Percentiles rank a stretch among this genome's conserved stretches.
Conservation (phyloP, 2,888 invertebrate genomes). For the Polydrusus tereticollis region DNA sequence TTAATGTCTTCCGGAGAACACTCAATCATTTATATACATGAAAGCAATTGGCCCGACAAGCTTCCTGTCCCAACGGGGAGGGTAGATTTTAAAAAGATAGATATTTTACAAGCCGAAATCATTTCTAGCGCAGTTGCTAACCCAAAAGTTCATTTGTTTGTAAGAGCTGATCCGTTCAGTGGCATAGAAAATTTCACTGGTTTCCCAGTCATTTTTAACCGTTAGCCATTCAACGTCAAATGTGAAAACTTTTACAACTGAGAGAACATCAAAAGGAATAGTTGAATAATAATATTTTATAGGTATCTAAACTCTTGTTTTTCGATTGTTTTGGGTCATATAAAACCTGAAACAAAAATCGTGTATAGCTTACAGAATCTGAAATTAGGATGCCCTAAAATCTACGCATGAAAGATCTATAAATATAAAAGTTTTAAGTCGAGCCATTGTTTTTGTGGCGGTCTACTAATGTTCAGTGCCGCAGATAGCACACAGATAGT, state of each 20-base stretch:
- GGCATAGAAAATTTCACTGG: slow-evolving; percentile 24
- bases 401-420: neutral
- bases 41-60: neutral
- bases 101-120: slow-evolving; percentile 28
- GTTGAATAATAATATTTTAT: slow-evolving; percentile 21
- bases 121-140: slow-evolving; percentile 20
- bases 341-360: neutral
- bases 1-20: neutral
- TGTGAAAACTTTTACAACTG: slow-evolving; percentile 14
- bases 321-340: slow-evolving; percentile 4
- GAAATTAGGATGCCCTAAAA: neutral
- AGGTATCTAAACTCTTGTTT: slow-evolving; percentile 3
- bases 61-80: slow-evolving; percentile 6
- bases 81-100: slow-evolving; percentile 10
- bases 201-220: slow-evolving; percentile 13
- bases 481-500: neutral
- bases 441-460: neutral
- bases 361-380: neutral
- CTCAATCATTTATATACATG: neutral
- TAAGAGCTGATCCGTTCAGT: slow-evolving; percentile 21
- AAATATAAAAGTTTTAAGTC: neutral
- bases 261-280: slow-evolving; percentile 10
- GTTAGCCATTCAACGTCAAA: slow-evolving; percentile 10
- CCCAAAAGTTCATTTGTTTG: slow-evolving; percentile 30
- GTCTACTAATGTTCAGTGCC: neutral